Evolutionary conservation across 2,888 invertebrate genomes (phyloP).

Genomic region (Selenia dentaria): DNA sequence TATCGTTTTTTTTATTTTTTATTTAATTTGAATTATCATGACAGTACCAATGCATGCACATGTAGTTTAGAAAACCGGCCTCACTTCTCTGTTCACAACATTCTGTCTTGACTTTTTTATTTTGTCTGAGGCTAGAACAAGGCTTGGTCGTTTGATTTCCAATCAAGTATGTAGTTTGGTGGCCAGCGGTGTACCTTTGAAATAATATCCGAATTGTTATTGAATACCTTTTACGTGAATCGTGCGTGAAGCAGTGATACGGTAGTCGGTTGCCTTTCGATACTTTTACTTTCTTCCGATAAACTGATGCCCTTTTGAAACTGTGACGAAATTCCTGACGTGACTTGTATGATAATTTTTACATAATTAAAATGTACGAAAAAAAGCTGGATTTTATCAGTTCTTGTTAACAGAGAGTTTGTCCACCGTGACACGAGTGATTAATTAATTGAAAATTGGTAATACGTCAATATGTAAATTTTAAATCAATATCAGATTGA

Average conservation of each 20-base stretch:
- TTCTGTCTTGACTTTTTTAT: too few relatives aligned
- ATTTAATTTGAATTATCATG: too few relatives aligned
- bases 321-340: slow-evolving; percentile 14
- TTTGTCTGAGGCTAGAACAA: too few relatives aligned
- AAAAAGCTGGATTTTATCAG: slow-evolving; percentile 1
- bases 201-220: slow-evolving; percentile 17
- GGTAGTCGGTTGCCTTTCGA: slow-evolving; percentile 4
- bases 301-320: slow-evolving; percentile 16
- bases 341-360: slow-evolving; percentile 1
- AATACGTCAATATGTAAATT: neutral
- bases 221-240: slow-evolving; percentile 24
- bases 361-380: slow-evolving; percentile 15
- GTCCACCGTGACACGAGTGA: neutral
- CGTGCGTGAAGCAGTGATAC: slow-evolving; percentile 29
- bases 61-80: too few relatives aligned
- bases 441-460: neutral
- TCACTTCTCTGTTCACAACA: too few relatives aligned
- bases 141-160: too few relatives aligned
- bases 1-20: too few relatives aligned
- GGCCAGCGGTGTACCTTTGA: slow-evolving; percentile 5
- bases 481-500: too few relatives aligned
- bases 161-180: too few relatives aligned
- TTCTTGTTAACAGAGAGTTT: neutral
- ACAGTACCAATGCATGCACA: too few relatives aligned
- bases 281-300: slow-evolving; percentile 23